Evolutionary conservation across 2,113 vertebrate genomes (phyloP).

Genomic region (Crotalus viridis): DNA sequence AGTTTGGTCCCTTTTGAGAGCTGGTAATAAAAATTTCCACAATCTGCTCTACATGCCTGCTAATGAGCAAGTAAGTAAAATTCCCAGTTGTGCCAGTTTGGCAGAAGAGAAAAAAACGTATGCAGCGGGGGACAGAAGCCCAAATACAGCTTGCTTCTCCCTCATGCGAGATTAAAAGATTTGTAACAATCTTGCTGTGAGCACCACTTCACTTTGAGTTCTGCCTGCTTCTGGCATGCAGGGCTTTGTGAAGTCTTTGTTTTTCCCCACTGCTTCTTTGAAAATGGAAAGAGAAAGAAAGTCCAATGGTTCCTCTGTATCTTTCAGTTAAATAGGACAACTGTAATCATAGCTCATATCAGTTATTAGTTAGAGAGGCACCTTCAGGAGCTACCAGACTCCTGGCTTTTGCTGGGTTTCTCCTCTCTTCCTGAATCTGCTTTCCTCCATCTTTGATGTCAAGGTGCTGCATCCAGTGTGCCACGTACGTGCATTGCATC

Average conservation of each 20-base stretch:
- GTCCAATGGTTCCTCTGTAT: neutral
- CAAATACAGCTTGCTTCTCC: neutral
- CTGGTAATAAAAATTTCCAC: conserved; percentile 97
- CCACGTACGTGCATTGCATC: conserved; percentile 91
- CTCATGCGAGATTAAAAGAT: neutral
- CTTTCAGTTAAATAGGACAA: neutral
- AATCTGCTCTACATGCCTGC: conserved; percentile 95
- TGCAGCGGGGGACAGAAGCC: neutral
- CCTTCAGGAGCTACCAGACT: neutral
- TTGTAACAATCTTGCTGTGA: neutral
- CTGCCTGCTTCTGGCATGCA: neutral
- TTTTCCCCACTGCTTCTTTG: neutral
- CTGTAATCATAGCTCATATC: neutral
- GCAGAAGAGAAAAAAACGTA: neutral
- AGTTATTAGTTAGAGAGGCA: neutral
- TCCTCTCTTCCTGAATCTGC: rapidly evolving
- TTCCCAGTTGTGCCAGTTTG: neutral
- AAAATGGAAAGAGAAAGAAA: neutral
- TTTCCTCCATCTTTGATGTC: conserved; percentile 7
- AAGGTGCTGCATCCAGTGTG: conserved; percentile 98
- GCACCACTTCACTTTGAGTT: too few relatives aligned
- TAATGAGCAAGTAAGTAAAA: conserved; percentile 83
- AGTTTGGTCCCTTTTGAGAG: conserved; percentile 92
- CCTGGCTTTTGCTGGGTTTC: neutral
- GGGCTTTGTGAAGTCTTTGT: neutral